A percentile compares a stretch with the other conserved stretches of the same genome.
Evolutionary conservation across 2,888 invertebrate species (phyloP).

Genomic region (Megamerina dolium): DNA sequence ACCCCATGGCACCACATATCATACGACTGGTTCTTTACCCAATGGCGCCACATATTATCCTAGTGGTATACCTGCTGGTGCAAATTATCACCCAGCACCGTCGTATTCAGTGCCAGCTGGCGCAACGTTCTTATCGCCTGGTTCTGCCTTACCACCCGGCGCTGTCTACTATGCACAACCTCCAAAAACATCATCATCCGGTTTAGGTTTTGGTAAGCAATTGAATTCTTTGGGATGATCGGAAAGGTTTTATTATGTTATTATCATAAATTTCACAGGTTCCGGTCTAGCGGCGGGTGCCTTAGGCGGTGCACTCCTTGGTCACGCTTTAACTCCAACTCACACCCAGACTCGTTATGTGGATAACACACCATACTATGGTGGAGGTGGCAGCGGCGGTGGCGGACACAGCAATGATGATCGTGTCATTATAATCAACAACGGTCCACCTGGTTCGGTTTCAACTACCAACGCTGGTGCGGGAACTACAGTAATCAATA

Average conservation of each 20-base stretch:
- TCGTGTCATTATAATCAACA: conserved; percentile 45
- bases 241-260: background rate
- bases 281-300: conserved; percentile 44
- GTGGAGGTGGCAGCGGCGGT: conserved; percentile 21
- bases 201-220: conserved; percentile 40
- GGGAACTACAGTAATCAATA: conserved; percentile 37
- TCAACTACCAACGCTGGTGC: conserved; percentile 33
- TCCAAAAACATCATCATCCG: conserved; percentile 33
- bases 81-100: conserved; percentile 19
- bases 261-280: conserved; percentile 25
- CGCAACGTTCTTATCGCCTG: conserved; percentile 32
- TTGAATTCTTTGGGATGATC: background rate
- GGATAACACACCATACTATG: conserved; percentile 26
- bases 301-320: conserved; percentile 42
- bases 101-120: conserved; percentile 30
- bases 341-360: conserved; percentile 34
- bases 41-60: conserved; percentile 20
- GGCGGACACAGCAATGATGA: conserved; percentile 31
- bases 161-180: conserved; percentile 38
- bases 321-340: conserved; percentile 42
- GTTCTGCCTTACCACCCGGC: conserved; percentile 27
- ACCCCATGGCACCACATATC: conserved; percentile 29
- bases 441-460: conserved; percentile 45
- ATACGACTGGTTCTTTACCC: conserved; percentile 21
- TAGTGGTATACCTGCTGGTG: conserved; percentile 15